Base-by-base conservation (phyloP, 53 echinoderm and acorn worm species). In the Hippasteria phrygiana region DNA sequence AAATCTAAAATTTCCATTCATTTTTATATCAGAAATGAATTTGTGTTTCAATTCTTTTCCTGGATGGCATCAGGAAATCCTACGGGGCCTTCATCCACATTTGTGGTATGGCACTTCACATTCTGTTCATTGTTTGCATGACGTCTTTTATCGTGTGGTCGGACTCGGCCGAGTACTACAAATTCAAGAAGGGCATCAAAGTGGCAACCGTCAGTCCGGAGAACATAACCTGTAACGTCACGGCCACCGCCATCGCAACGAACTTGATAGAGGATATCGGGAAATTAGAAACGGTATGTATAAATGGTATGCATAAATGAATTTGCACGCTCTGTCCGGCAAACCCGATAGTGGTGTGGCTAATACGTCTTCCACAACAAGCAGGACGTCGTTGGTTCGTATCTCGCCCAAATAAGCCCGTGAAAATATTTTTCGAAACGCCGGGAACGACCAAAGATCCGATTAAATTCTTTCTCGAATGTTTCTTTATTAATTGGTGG, bases 81-180 rank as follows among this genome's bases (percentile, higher is more conserved):
- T 98, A 98, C 51, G 98, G 98, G 0, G 75, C 80, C 14, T 34
- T 55, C 24, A 45, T 94, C 45, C 94, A 98, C 87, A 50, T 32
- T 33, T 2, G 42, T 14, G 80, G 59, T 67, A 91, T 94, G 31
- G 24, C 43, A 0, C 5, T 98, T 7, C 95, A 91, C 80, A 18
- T 91, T 0, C 4, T 89, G 1, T 98, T 94, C 55, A 46, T 98
- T 11, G 90, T 47, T 24, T 89, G 94, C 45, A 69, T 98, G 37
- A 95, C 95, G 3, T 67, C 17, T 3, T 89, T 98, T 38, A 80
- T 94, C 2, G 62, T 67, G 7, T n/a, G n/a, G n/a, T n/a, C n/a
- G n/a, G 46, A 28, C 1, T 55, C 36, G 17, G 7, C 53, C 11
- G 1, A 13, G 2, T 48, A 38, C 18, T 67, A 67, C 69, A 10